Evolutionary conservation across 2,888 invertebrate genomes (phyloP).

Genomic region (Blastobasis adustella): DNA sequence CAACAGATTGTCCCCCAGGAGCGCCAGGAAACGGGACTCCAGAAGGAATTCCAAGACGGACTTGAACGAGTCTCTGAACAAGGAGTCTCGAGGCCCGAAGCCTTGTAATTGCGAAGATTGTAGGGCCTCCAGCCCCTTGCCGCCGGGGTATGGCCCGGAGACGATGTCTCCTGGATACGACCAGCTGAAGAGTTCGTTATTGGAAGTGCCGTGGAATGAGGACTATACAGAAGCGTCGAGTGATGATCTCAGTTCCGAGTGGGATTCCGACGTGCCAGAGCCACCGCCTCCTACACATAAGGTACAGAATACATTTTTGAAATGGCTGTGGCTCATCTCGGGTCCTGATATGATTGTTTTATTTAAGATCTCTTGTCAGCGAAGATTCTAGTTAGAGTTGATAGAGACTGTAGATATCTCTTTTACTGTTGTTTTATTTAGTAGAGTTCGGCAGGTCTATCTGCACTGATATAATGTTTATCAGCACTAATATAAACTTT

Average conservation of each 20-base stretch:
- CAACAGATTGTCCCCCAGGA: conserved; percentile 60
- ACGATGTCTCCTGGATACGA: conserved; percentile 80
- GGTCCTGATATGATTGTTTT: too few relatives aligned
- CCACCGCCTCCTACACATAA: conserved; percentile 58
- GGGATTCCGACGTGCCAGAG: conserved; percentile 89
- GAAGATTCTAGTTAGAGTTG: too few relatives aligned
- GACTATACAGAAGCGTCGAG: conserved; percentile 94
- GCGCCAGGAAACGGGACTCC: conserved; percentile 56
- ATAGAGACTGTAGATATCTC: too few relatives aligned
- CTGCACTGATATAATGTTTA: too few relatives aligned
- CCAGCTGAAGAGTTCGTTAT: conserved; percentile 84
- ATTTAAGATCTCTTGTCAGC: too few relatives aligned
- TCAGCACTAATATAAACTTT: too few relatives aligned
- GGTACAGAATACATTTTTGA: conserved; percentile 24
- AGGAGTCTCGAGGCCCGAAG: conserved; percentile 48
- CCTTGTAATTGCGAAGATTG: conserved; percentile 67
- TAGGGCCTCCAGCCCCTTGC: conserved; percentile 69
- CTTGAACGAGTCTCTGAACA: conserved; percentile 38
- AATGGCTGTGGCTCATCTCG: too few relatives aligned
- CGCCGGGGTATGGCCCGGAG: conserved; percentile 60
- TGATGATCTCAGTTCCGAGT: conserved; percentile 93
- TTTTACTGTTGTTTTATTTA: too few relatives aligned
- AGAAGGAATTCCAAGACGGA: conserved; percentile 50
- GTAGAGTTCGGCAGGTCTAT: too few relatives aligned
- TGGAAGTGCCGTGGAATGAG: conserved; percentile 83